These are phyloP conservation scores for Macrophya alboannulata DNA, from an alignment of 2,888 invertebrate genomes.

Conservation along the genomic window DNA sequence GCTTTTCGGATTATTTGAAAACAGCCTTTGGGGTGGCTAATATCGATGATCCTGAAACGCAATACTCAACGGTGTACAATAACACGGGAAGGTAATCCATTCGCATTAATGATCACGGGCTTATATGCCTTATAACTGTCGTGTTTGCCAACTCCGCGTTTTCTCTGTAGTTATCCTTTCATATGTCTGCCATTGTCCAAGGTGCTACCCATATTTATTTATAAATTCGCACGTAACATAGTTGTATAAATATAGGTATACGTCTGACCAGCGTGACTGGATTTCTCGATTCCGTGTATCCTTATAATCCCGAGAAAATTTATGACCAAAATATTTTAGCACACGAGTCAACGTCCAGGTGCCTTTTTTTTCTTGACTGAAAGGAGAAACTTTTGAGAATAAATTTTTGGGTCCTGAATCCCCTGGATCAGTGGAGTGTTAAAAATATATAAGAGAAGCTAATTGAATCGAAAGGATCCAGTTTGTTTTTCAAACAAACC, in stretches of 20 bases:
- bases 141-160: slow-evolving; percentile 30
- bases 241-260: background rate
- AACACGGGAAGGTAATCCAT: slow-evolving; percentile 66
- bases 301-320: slow-evolving; percentile 1
- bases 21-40: slow-evolving; percentile 69
- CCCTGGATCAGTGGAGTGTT: background rate
- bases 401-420: background rate
- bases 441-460: background rate
- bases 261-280: slow-evolving; percentile 10
- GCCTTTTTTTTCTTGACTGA: background rate
- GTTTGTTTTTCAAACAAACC: slow-evolving; percentile 23
- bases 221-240: background rate
- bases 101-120: slow-evolving; percentile 73
- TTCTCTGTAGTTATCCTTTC: background rate
- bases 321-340: slow-evolving; percentile 4
- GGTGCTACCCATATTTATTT: background rate
- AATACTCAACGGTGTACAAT: slow-evolving; percentile 66
- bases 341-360: background rate
- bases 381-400: background rate
- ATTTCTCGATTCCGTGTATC: background rate
- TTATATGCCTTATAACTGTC: background rate
- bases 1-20: slow-evolving; percentile 76
- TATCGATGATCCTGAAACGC: slow-evolving; percentile 71
- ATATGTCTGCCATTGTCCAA: slow-evolving; percentile 6
- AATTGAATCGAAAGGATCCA: background rate